Evolutionary conservation across 2,113 vertebrate genomes (phyloP).

Genomic region (Tetrao urogallus): DNA sequence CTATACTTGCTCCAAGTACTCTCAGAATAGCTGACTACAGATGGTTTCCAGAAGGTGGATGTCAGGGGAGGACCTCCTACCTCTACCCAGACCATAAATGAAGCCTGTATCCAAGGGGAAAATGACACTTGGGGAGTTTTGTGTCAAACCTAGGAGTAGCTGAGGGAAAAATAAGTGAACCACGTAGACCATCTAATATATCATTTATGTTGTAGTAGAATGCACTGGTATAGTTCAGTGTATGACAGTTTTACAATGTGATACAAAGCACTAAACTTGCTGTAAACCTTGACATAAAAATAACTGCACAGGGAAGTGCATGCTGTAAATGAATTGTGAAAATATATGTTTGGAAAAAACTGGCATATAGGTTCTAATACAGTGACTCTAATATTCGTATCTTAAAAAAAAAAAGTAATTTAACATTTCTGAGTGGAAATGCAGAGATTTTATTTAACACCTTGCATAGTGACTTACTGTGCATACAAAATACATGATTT

Average conservation of each 20-base stretch:
- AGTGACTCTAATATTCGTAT: background rate
- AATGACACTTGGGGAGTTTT: background rate
- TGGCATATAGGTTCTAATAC: background rate
- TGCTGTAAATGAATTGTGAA: background rate
- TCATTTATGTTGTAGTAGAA: background rate
- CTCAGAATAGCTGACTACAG: rapidly evolving
- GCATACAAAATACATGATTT: background rate
- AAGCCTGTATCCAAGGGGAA: background rate
- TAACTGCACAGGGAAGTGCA: rapidly evolving
- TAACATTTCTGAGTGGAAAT: background rate
- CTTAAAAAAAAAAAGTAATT: background rate
- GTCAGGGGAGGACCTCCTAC: background rate
- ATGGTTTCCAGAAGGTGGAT: background rate
- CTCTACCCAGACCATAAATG: background rate
- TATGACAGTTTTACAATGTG: background rate
- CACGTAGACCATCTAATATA: rapidly evolving
- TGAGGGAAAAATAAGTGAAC: background rate
- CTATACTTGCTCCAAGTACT: background rate
- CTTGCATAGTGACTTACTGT: background rate
- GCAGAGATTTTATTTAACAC: background rate
- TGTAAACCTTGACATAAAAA: background rate
- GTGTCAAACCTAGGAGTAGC: background rate
- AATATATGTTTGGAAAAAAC: background rate
- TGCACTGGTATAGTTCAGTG: background rate
- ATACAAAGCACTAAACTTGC: background rate